A percentile compares a stretch with the other conserved stretches of the same genome.
phyloP scores from a whole-genome alignment of 2,888 invertebrate species.

The Cosmia pyralina region DNA sequence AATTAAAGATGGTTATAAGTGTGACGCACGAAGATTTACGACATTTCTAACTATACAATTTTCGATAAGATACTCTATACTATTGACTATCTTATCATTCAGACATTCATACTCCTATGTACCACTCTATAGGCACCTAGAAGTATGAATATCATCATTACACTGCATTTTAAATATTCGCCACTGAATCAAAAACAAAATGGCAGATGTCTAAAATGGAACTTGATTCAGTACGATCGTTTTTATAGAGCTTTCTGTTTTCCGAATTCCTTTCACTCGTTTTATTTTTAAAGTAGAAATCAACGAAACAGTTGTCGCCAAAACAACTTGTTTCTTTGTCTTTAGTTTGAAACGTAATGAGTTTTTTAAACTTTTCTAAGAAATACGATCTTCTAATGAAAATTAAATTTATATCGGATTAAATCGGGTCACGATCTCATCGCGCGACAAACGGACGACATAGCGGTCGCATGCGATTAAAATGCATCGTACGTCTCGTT shows the following conservation, averaged over 20 bases:
- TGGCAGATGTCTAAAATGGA: constrained; percentile 35
- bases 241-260: constrained; percentile 59
- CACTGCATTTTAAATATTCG: not conserved
- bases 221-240: constrained; percentile 41
- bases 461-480: constrained; percentile 46
- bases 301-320: constrained; percentile 27
- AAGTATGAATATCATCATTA: constrained; percentile 10
- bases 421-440: constrained; percentile 54
- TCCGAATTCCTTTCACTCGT: constrained; percentile 55
- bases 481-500: constrained; percentile 34
- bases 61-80: constrained; percentile 27
- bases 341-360: constrained; percentile 32
- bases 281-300: constrained; percentile 47
- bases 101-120: too few species aligned
- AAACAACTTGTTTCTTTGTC: constrained; percentile 30
- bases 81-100: not conserved
- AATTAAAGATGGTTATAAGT: constrained; percentile 2
- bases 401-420: constrained; percentile 49
- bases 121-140: too few species aligned
- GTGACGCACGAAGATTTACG: constrained; percentile 24
- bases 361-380: constrained; percentile 36
- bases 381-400: constrained; percentile 22
- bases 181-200: constrained; percentile 19
- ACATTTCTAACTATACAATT: constrained; percentile 2
- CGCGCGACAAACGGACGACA: constrained; percentile 31